Percentiles rank a stretch among this genome's conserved stretches.
These are phyloP conservation scores for Pomatorhinus ruficollis DNA, from an alignment of 2,113 vertebrate species.

Conservation along the genomic window DNA sequence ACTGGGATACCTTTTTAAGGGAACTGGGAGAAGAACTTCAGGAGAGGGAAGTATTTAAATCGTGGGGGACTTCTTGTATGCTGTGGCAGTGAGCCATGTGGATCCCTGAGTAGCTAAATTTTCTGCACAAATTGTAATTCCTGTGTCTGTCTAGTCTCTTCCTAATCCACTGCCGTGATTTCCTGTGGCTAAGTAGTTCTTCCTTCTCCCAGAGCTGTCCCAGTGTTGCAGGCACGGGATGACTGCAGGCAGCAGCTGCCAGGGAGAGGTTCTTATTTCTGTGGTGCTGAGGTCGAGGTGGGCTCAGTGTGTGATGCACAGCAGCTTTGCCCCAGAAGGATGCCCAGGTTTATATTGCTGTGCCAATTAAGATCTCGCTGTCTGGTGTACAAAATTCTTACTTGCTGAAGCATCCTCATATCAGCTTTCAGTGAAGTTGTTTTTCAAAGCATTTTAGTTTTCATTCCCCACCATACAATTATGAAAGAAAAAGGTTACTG, in stretches of 20 bases:
- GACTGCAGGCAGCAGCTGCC: not conserved
- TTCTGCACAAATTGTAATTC: not conserved
- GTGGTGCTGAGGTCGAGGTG: not conserved
- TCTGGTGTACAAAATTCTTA: not conserved
- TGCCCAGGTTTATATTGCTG: not conserved
- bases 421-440: not conserved
- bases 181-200: not conserved
- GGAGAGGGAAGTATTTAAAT: not conserved
- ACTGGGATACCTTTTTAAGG: not conserved
- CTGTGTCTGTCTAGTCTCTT: not conserved
- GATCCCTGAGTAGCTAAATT: not conserved
- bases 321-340: not conserved
- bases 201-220: not conserved
- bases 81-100: not conserved
- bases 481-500: not conserved
- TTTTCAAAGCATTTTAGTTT: not conserved
- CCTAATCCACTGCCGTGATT: not conserved
- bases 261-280: not conserved
- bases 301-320: not conserved
- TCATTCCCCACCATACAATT: not conserved
- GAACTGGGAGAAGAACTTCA: not conserved
- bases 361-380: not conserved
- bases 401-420: not conserved
- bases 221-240: accelerated
- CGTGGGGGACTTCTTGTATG: not conserved